Conservation (phyloP, 2,888 invertebrate genomes). For the Lasioglossum calceatum region DNA sequence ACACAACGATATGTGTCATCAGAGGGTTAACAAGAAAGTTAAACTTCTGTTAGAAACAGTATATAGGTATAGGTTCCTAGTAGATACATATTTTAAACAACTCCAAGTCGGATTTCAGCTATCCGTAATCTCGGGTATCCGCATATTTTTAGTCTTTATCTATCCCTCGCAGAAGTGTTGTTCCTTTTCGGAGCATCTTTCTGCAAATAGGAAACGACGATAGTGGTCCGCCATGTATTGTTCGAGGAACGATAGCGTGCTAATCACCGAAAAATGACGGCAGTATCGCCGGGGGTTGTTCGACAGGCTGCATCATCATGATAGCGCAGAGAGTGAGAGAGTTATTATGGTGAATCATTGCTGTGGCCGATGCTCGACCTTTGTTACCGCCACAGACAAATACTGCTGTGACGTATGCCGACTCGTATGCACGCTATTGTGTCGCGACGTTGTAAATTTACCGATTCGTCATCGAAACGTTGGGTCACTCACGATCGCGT, state of each 20-base stretch:
- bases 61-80: not conserved
- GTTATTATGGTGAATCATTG: constrained; percentile 50
- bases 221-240: not conserved
- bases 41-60: not conserved
- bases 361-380: constrained; percentile 33
- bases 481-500: constrained; percentile 9
- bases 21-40: not conserved
- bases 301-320: not conserved
- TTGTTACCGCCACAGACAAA: constrained; percentile 55
- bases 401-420: constrained; percentile 44
- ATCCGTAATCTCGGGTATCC: not conserved
- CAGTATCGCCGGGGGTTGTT: not conserved
- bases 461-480: constrained; percentile 59
- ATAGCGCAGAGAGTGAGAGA: constrained; percentile 5
- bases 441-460: constrained; percentile 47
- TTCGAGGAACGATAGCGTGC: not conserved
- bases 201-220: not conserved
- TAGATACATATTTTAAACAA: not conserved
- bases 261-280: constrained; percentile 7
- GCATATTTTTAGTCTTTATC: not conserved
- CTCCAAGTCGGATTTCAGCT: not conserved
- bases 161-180: not conserved
- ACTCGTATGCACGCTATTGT: constrained; percentile 19
- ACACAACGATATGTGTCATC: not conserved
- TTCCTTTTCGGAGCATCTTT: constrained; percentile 8